phyloP scores from a whole-genome alignment of 2,888 invertebrate species.

The Acholoe squamosa region DNA sequence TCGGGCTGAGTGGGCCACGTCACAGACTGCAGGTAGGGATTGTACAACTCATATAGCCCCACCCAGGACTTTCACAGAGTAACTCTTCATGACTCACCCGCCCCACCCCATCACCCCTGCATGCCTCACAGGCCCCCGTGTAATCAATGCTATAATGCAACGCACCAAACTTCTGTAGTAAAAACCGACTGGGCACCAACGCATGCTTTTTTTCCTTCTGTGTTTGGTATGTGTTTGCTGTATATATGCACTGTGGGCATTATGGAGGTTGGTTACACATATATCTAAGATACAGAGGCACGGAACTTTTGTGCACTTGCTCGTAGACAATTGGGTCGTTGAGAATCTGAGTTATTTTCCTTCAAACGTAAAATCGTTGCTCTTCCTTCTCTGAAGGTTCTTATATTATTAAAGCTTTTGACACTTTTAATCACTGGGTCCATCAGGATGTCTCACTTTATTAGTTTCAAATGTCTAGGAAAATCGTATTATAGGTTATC shows the following conservation, averaged over 20 bases:
- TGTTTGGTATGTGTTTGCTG: too few relatives aligned
- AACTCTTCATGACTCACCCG: not conserved
- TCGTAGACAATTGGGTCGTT: not conserved
- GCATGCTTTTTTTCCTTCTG: not conserved
- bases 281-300: not conserved
- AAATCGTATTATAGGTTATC: too few relatives aligned
- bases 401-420: too few relatives aligned
- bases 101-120: not conserved
- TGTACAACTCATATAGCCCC: not conserved
- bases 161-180: not conserved
- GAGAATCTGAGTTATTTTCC: not conserved
- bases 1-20: not conserved
- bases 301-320: not conserved
- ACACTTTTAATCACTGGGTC: too few relatives aligned
- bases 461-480: too few relatives aligned
- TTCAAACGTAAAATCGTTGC: not conserved
- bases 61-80: not conserved
- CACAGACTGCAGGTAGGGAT: not conserved
- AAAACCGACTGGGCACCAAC: not conserved
- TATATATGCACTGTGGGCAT: not conserved
- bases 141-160: conserved; percentile 44
- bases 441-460: too few relatives aligned
- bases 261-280: not conserved
- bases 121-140: not conserved
- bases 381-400: too few relatives aligned